A percentile compares a stretch with the other conserved stretches of the same genome.
These are phyloP conservation scores for Thalpophila matura DNA, from an alignment of 2,888 invertebrate species.

Conservation along the genomic window DNA sequence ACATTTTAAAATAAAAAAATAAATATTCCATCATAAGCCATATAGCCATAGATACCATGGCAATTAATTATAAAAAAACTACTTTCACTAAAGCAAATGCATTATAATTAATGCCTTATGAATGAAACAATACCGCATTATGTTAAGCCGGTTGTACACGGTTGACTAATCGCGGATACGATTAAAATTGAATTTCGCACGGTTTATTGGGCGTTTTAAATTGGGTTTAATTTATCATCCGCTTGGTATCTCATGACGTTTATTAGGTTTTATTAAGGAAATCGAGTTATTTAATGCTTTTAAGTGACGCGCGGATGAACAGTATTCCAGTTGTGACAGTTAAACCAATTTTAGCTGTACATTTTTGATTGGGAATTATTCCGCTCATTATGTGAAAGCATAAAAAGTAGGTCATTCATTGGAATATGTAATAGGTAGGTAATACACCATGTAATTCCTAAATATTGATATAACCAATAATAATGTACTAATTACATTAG, in stretches of 20 bases:
- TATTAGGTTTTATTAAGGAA: constrained; percentile 13
- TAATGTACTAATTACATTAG: neutral
- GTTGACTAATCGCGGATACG: constrained; percentile 21
- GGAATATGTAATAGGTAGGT: too few species aligned
- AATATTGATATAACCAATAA: neutral
- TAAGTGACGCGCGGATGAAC: neutral
- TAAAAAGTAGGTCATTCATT: too few species aligned
- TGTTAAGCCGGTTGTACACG: constrained; percentile 27
- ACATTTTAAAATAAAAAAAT: neutral
- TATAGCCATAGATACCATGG: constrained; percentile 27
- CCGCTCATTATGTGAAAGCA: too few species aligned
- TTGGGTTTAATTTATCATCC: constrained; percentile 30
- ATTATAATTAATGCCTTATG: constrained; percentile 51
- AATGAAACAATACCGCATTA: constrained; percentile 56
- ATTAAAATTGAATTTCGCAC: constrained; percentile 17
- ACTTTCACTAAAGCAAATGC: constrained; percentile 44
- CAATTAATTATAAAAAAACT: constrained; percentile 34
- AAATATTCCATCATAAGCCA: neutral
- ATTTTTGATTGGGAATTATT: neutral
- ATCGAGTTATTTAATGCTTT: constrained; percentile 4
- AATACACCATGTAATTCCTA: neutral
- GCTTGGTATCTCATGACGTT: neutral
- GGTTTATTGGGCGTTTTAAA: constrained; percentile 22
- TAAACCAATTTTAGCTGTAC: neutral
- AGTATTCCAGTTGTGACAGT: neutral